Evolutionary conservation across 2,888 invertebrate genomes (phyloP).

Genomic region (Axea sp.): DNA sequence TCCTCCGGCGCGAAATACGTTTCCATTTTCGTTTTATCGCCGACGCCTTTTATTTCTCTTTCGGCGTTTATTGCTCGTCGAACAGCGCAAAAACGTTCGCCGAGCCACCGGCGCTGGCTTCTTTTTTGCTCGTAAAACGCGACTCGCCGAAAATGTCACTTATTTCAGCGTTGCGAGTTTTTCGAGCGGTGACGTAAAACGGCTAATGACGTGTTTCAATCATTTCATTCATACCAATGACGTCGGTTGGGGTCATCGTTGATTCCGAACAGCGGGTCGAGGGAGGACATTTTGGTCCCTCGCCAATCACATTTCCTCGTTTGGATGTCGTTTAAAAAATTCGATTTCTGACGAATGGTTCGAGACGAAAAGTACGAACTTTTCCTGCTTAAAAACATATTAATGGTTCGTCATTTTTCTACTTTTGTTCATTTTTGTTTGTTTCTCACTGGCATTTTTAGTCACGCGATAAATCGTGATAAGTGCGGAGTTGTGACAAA

Average conservation of each 20-base stretch:
- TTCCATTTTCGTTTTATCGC: conserved; percentile 28
- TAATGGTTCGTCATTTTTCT: no score
- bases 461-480: no score
- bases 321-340: no score
- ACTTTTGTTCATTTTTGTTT: no score
- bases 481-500: no score
- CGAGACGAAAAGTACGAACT: no score
- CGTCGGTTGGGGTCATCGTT: neutral
- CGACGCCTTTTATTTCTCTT: conserved; percentile 4
- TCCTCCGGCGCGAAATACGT: conserved; percentile 18
- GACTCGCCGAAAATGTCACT: conserved; percentile 12
- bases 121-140: conserved; percentile 1
- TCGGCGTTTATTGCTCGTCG: neutral
- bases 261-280: no score
- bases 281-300: no score
- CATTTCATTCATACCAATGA: conserved; percentile 1
- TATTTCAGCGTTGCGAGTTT: neutral
- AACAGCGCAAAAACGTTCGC: neutral
- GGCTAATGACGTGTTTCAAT: conserved; percentile 4
- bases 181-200: conserved; percentile 13
- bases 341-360: no score
- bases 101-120: neutral
- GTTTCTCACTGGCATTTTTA: no score
- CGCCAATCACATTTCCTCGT: no score
- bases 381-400: no score